Evolutionary conservation across 2,113 vertebrate species (phyloP).

Genomic region (Eolophus roseicapilla): DNA sequence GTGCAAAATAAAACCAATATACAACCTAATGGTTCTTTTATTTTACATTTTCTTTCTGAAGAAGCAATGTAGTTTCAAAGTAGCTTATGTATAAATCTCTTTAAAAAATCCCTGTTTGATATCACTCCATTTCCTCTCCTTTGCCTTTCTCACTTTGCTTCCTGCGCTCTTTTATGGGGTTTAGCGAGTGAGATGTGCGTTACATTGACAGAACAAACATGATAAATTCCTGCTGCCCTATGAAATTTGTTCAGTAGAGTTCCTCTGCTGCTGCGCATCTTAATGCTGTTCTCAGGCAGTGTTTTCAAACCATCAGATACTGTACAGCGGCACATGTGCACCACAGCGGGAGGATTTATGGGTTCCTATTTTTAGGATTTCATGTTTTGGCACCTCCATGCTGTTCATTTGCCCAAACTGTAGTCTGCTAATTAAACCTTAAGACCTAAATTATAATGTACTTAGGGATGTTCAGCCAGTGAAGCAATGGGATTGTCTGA

Average conservation of each 20-base stretch:
- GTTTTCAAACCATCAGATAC: slow-evolving; percentile 63
- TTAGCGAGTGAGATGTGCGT: slow-evolving; percentile 33
- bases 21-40: slow-evolving; percentile 25
- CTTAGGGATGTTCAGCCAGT: slow-evolving; percentile 32
- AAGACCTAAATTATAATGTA: slow-evolving; percentile 69
- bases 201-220: slow-evolving; percentile 62
- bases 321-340: slow-evolving; percentile 47
- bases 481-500: not conserved
- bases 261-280: slow-evolving; percentile 54
- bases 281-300: slow-evolving; percentile 50
- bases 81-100: slow-evolving; percentile 19
- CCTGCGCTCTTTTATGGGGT: not conserved
- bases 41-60: not conserved
- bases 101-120: not conserved
- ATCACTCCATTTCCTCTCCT: not conserved
- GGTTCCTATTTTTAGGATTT: slow-evolving; percentile 71
- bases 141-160: not conserved
- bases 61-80: not conserved
- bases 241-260: slow-evolving; percentile 53
- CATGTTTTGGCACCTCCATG: slow-evolving; percentile 54
- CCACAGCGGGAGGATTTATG: slow-evolving; percentile 69
- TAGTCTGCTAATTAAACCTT: slow-evolving; percentile 76
- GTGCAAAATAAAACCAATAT: slow-evolving; percentile 1
- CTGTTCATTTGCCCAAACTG: slow-evolving; percentile 70
- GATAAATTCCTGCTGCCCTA: slow-evolving; percentile 61